Base-by-base conservation (phyloP, 2,888 invertebrate genomes). In the Anaspis maculata region DNA sequence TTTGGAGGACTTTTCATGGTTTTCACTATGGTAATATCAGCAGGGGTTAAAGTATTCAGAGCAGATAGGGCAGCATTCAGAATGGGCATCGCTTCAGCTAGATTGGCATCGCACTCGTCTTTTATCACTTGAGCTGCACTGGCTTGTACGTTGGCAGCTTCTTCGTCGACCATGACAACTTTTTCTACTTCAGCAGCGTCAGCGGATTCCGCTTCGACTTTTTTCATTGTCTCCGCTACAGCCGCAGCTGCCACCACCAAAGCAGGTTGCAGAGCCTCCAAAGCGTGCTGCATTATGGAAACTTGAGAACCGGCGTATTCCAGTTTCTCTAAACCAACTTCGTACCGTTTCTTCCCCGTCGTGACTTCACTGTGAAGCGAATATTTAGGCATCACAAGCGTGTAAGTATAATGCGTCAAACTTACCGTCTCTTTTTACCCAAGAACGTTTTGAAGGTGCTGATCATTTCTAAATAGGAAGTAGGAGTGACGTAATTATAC, bases 1-100 rank as follows among this genome's bases (percentile, higher is more conserved):
- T 80, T 74, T 0, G 96, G 95, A 0, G 96, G 96, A 69, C 84
- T 90, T 69, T 92, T 94, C 95, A 97, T 96, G 0, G 92, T 84
- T 65, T 91, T 94, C 23, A 97, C 86, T 42, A 92, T 79, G 2
- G 91, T 86, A 43, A 97, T 90, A 58, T 92, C 96, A 32, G 82
- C 76, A 2, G 85, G 81, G 13, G 91, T 94, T 14, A 96, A 71
- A 0, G 94, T 92, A 51, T 94, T 85, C 2, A 96, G 68, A 0
- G 95, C 92, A 1, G 83, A 77, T 36, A 92, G 65, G 1, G 96
- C 94, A 1, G 81, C 72, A 57, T 91, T 84, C 30, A 96, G 68
- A 35, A 91, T 87, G 0, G 96, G 95, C 71, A 92, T 79, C 0
- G 92, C 95, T 64, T 90, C 90, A 0, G 88, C 84, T 40, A 96